Evolutionary conservation across 1,140 invertebrate species (phyloP).

Genomic region (Schlechtendalia chinensis): DNA sequence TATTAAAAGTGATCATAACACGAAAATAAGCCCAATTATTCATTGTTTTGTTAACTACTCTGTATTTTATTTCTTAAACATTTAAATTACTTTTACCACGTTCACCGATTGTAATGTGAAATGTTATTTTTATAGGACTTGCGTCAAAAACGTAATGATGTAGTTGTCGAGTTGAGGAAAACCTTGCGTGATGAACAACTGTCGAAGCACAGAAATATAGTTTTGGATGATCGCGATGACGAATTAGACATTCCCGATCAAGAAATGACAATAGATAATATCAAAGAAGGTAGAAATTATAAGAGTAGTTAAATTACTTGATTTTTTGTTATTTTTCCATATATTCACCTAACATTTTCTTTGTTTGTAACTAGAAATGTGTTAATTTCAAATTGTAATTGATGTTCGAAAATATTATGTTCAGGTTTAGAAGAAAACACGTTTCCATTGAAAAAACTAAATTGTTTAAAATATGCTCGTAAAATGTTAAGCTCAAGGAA

Average conservation of each 20-base stretch:
- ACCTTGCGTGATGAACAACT: conserved; percentile 92
- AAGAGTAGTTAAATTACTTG: no score
- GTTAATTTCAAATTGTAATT: background rate
- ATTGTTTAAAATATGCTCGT: conserved; percentile 67
- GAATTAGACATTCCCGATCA: conserved; percentile 57
- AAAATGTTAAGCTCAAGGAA: conserved; percentile 89
- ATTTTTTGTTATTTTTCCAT: background rate
- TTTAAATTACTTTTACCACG: no score
- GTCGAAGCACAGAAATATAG: conserved; percentile 88
- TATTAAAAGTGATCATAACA: no score
- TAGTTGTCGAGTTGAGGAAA: conserved; percentile 87
- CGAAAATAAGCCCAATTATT: no score
- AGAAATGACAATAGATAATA: conserved; percentile 56
- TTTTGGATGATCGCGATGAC: conserved; percentile 58
- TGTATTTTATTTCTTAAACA: no score
- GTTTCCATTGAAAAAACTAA: background rate
- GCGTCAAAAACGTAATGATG: conserved; percentile 80
- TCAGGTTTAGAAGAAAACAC: background rate
- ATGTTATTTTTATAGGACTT: conserved; percentile 62
- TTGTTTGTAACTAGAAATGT: background rate
- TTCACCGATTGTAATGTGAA: no score
- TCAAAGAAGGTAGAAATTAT: conserved; percentile 52
- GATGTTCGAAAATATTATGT: background rate
- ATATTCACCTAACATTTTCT: background rate
- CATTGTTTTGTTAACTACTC: no score